Evolutionary conservation across 2,113 vertebrate genomes (phyloP).

Genomic region (Pan troglodytes): DNA sequence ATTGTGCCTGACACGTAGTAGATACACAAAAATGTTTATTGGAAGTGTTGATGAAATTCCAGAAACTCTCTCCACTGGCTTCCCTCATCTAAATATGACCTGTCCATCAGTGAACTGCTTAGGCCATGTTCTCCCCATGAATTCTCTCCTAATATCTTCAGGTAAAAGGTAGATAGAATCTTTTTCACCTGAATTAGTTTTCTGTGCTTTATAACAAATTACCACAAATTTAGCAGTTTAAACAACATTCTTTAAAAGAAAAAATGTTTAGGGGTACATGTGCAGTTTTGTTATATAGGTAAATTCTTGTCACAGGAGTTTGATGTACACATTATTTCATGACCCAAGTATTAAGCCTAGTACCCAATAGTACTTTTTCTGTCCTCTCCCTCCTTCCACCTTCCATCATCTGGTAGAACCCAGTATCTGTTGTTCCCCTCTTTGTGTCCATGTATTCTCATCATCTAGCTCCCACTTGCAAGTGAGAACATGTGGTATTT

Average conservation of each 20-base stretch:
- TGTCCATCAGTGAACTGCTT: neutral
- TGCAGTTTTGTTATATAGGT: too few relatives aligned
- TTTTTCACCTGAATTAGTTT: slow-evolving; percentile 2
- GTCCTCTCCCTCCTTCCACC: too few relatives aligned
- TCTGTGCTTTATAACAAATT: slow-evolving; percentile 13
- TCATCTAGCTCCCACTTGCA: too few relatives aligned
- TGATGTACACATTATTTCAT: too few relatives aligned
- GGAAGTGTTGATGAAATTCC: neutral
- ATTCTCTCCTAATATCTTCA: neutral
- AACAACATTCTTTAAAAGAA: neutral
- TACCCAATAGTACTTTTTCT: too few relatives aligned
- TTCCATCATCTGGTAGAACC: too few relatives aligned
- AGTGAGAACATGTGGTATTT: too few relatives aligned
- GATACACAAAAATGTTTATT: neutral
- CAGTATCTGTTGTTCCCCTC: too few relatives aligned
- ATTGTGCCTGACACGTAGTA: neutral
- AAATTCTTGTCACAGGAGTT: too few relatives aligned
- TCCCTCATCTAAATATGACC: neutral
- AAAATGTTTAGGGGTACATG: too few relatives aligned
- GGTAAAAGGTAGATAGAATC: slow-evolving; percentile 3
- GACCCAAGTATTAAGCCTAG: too few relatives aligned
- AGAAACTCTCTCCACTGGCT: neutral
- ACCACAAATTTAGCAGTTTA: neutral
- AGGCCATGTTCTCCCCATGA: neutral
- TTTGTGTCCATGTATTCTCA: too few relatives aligned